Evolutionary conservation across 2,113 vertebrate genomes (phyloP).

Genomic region (Epinephelus cyanopodus): DNA sequence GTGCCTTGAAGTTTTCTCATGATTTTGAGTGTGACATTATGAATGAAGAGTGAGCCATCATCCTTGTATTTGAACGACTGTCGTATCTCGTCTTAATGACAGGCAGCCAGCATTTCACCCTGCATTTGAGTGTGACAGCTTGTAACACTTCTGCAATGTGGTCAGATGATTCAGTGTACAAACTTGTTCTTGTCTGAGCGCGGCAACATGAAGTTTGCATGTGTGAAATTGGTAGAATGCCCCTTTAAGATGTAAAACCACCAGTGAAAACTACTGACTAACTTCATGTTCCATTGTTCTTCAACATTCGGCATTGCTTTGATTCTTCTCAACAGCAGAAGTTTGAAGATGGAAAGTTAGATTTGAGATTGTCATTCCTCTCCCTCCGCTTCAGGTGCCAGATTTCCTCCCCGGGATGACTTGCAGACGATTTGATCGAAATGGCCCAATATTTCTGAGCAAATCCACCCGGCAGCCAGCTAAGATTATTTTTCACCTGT

Average conservation of each 20-base stretch:
- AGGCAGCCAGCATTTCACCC: not conserved
- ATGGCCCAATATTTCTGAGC: conserved; percentile 55
- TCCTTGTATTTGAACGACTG: not conserved
- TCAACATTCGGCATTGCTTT: conserved; percentile 26
- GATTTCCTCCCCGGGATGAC: conserved; percentile 53
- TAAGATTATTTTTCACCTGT: conserved; percentile 70
- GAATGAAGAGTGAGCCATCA: not conserved
- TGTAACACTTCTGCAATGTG: not conserved
- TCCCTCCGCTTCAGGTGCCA: conserved; percentile 24
- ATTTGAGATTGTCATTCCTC: conserved; percentile 42
- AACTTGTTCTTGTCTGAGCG: conserved; percentile 15
- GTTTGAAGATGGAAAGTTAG: conserved; percentile 44
- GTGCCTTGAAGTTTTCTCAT: too few species aligned
- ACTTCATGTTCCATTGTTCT: conserved; percentile 13
- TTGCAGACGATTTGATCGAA: conserved; percentile 63
- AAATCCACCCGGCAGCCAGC: conserved; percentile 58
- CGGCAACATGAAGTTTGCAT: not conserved
- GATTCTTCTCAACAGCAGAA: conserved; percentile 35
- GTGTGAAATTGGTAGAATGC: not conserved
- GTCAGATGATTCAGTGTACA: not conserved
- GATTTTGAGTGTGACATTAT: too few species aligned
- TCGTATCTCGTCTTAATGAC: not conserved
- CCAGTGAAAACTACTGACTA: not conserved
- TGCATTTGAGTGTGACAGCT: not conserved
- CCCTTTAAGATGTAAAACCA: conserved; percentile 11